phyloP scores from a whole-genome alignment of 2,113 vertebrate genomes.

The Phylloscopus trochiloides region DNA sequence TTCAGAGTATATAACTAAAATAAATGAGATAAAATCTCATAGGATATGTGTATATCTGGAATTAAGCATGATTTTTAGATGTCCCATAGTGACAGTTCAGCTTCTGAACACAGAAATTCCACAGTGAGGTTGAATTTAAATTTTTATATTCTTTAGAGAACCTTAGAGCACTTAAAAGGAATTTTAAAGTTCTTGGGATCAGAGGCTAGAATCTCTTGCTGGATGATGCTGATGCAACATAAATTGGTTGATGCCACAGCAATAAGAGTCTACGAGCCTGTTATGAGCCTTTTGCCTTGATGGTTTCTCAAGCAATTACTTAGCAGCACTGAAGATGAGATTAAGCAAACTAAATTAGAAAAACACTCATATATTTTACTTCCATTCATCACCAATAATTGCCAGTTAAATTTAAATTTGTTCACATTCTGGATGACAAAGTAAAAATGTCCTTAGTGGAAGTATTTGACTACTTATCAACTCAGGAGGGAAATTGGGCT shows the following conservation, averaged over 20 bases:
- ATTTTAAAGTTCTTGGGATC: not conserved
- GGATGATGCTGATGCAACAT: not conserved
- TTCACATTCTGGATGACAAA: conserved; percentile 53
- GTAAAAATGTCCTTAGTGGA: conserved; percentile 59
- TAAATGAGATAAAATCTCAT: not conserved
- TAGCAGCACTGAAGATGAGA: conserved; percentile 41
- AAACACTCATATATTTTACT: conserved; percentile 59
- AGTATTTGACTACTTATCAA: conserved; percentile 60
- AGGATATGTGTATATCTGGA: not conserved
- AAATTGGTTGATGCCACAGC: not conserved
- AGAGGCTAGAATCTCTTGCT: not conserved
- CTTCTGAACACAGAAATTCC: not conserved
- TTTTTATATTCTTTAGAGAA: not conserved
- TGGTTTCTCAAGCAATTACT: conserved; percentile 33
- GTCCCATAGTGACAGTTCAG: not conserved
- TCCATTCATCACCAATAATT: conserved; percentile 62
- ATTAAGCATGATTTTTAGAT: not conserved
- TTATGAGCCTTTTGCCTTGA: not conserved
- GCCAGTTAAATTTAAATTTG: conserved; percentile 63
- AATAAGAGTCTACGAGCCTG: not conserved
- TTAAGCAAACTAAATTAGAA: conserved; percentile 54
- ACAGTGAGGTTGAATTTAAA: not conserved
- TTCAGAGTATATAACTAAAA: not conserved
- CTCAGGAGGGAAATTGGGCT: conserved; percentile 1
- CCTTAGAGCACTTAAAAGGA: not conserved